These are phyloP conservation scores for Danaus plexippus DNA, from an alignment of 1,140 invertebrate genomes.

Conservation along the genomic window DNA sequence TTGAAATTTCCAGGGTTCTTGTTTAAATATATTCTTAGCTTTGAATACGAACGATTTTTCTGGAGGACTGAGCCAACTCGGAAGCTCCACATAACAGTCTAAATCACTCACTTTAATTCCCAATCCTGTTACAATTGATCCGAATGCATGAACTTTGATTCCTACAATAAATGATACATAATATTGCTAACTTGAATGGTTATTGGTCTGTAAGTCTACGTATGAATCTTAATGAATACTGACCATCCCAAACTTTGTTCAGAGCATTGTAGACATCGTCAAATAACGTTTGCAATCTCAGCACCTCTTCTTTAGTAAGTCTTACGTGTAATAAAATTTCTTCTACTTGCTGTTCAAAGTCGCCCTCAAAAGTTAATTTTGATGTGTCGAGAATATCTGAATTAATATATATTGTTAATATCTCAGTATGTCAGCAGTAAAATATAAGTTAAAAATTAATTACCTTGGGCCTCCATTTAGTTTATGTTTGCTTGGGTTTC, in stretches of 20 bases:
- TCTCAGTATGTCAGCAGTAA: too few species aligned
- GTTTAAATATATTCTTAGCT: conserved; percentile 55
- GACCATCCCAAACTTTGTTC: conserved; percentile 33
- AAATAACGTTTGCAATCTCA: conserved; percentile 31
- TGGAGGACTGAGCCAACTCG: conserved; percentile 8
- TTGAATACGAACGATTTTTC: conserved; percentile 28
- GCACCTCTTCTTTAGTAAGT: conserved; percentile 34
- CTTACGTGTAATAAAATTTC: conserved; percentile 29
- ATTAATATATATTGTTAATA: too few species aligned
- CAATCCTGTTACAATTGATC: conserved; percentile 76
- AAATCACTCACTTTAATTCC: conserved; percentile 77
- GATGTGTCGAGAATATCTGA: conserved; percentile 26
- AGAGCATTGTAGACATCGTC: conserved; percentile 31
- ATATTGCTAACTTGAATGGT: too few species aligned
- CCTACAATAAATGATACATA: conserved; percentile 33
- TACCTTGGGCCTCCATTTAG: too few species aligned
- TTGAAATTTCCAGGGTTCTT: conserved; percentile 51
- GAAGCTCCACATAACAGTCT: conserved; percentile 74
- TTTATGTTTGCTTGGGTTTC: too few species aligned
- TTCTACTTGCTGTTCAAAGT: conserved; percentile 36
- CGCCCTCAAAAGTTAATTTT: conserved; percentile 28
- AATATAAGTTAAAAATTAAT: too few species aligned
- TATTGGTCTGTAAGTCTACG: too few species aligned
- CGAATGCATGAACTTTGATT: conserved; percentile 71
- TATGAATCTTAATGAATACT: conserved; percentile 1